Percentiles rank a stretch among this genome's conserved stretches.
Conservation (phyloP, 2,113 vertebrate genomes). For the Rhinogobius similis region DNA sequence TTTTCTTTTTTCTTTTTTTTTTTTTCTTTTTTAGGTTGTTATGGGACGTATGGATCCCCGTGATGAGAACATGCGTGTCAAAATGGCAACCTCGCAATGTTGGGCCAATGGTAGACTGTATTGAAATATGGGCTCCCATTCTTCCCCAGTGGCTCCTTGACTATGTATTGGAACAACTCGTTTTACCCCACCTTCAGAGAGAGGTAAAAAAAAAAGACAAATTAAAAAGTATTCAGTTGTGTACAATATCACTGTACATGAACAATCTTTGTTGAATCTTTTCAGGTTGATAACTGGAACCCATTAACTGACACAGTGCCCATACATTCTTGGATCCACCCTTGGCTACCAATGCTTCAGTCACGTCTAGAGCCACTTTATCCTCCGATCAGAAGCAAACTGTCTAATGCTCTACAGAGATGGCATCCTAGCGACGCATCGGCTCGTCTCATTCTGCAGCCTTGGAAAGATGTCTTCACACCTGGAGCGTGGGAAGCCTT, state of each 20-base stretch:
- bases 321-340: constrained; percentile 97
- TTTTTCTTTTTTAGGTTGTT: constrained; percentile 87
- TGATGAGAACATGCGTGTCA: constrained; percentile 82
- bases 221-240: neutral
- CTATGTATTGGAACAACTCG: constrained; percentile 91
- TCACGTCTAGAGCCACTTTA: constrained; percentile 90
- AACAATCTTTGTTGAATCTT: neutral
- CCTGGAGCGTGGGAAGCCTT: constrained; percentile 97
- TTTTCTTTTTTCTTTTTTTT: too few species aligned
- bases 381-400: constrained; percentile 92
- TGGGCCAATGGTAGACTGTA: constrained; percentile 91
- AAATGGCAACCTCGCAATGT: constrained; percentile 94
- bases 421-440: constrained; percentile 97
- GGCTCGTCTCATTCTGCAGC: constrained; percentile 94
- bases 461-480: constrained; percentile 96
- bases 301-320: constrained; percentile 95
- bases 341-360: constrained; percentile 94
- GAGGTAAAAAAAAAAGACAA: constrained; percentile 77
- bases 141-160: constrained; percentile 92
- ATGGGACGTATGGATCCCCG: constrained; percentile 96
- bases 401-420: constrained; percentile 90
- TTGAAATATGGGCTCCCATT: constrained; percentile 90
- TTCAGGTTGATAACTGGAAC: constrained; percentile 95
- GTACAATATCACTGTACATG: neutral
- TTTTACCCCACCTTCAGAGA: constrained; percentile 95